Evolutionary conservation across 2,888 invertebrate species (phyloP), one percentile per base, ranked within the genome.

Genomic region (Thymelicus lineola): DNA sequence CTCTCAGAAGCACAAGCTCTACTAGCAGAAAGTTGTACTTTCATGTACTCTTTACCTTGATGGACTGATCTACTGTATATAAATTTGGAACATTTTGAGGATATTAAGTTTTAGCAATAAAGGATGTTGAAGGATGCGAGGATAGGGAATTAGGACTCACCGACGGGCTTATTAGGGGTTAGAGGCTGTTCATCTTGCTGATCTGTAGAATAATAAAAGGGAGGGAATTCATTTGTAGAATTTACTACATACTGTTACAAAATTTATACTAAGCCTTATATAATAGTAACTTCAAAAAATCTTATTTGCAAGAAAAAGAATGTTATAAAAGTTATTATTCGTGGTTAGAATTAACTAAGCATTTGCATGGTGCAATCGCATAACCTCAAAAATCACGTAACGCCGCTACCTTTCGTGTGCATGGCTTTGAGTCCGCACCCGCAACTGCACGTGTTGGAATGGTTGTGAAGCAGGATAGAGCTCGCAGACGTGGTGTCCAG

Each of bases 391-490:
- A 45, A 66, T 70, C 64, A 70, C 64, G 64, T 70, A 70, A 70
- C 63, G 53, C 46, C 72, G 65, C 76, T 94, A 97, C 97, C 96
- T 95, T 97, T 97, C 0, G 96, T 96, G 79, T 97, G 96, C 35
- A 95, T 86, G 48, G 92, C 91, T 79, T 95, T 94, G 17, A 94
- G 91, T 42, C 94, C 95, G 82, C 96, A 97, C 35, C 96, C 96
- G 77, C 96, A 97, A 74, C 94, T 94, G 83, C 96, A 97, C 50
- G 95, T 89, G 75, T 95, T 91, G 79, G 95, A 95, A 76, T 95
- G 95, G 72, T 94, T 95, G 74, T 94, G 92, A 17, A 95, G 87
- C 17, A 92, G 88, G 35, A 86, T 81, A 14, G 91, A 84, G 17
- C 87, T 77, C 0, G 82, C 77, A 10, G 83, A 75, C 42, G 85